Base-by-base conservation (phyloP, 2,113 vertebrate genomes). In the Holacanthus passer region DNA sequence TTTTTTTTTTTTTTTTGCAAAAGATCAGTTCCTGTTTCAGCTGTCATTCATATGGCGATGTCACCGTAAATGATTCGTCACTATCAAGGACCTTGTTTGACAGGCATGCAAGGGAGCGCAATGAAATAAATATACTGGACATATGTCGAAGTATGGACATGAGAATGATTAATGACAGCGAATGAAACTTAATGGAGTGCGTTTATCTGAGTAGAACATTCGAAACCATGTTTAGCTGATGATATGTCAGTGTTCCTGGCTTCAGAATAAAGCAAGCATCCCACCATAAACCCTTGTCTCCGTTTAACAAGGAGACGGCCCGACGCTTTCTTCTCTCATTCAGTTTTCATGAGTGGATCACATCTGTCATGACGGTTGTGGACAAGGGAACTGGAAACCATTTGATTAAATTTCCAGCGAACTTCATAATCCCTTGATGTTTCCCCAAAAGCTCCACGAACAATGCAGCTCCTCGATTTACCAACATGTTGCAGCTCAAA, bases 331-430 rank as follows among this genome's bases (percentile, higher is more conserved):
- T 70, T 78, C 58, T 81, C 78, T 72, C 53, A 43, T 84, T 90
- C 68, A 39, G 14, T 89, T 87, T 84, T 84, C 72, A 84, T 67
- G 67, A 81, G 31, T 77, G 27, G 53, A 67, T 90, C 68, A 65
- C 81, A 85, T 87, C 67, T 87, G 81, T 92, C 87, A 83, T 47
- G 32, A 20, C 19, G 20, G 32, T 75, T 79, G 79, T 89, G 82
- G 82, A 82, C 84, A 32, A 60, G 75, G 71, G 19, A 77, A 72
- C 71, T 72, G 69, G 74, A 86, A 68, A 79, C 64, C 47, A 71
- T 77, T 89, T 82, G 64, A 82, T 80, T 76, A 71, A 86, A 87
- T 88, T 90, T 88, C 88, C 90, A 85, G 70, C 11, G 63, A 82
- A 78, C 48, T 19, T 81, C 64, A 37, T 35, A 60, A 52, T 81